A percentile compares a stretch with the other conserved stretches of the same genome.
These are phyloP conservation scores for Prorops nasuta DNA, from an alignment of 1,140 invertebrate species.

Conservation along the genomic window DNA sequence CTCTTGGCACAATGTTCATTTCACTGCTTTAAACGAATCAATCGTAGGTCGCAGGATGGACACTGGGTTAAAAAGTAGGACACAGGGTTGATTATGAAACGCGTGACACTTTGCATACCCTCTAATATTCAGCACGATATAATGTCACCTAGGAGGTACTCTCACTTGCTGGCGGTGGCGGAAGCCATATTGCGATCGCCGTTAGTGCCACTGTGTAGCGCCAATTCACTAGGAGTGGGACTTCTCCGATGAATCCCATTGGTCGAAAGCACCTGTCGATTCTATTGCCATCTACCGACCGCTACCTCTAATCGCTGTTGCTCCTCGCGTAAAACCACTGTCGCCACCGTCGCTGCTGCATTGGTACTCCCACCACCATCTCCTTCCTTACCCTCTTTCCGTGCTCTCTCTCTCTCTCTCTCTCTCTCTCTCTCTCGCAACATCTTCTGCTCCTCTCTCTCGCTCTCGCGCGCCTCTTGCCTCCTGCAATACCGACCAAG, in stretches of 20 bases:
- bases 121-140: not conserved
- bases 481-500: no score
- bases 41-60: not conserved
- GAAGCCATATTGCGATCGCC: conserved; percentile 55
- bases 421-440: no score
- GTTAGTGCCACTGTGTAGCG: conserved; percentile 7
- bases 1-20: not conserved
- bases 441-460: no score
- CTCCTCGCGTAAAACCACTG: no score
- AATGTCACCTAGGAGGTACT: conserved; percentile 28
- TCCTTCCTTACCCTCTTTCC: no score
- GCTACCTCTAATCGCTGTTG: no score
- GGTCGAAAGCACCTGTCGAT: conserved; percentile 29
- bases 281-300: conserved; percentile 15
- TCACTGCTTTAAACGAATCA: no score
- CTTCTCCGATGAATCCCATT: conserved; percentile 15
- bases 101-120: not conserved
- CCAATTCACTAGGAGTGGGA: not conserved
- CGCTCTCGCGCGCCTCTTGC: no score
- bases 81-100: not conserved
- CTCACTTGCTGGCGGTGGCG: conserved; percentile 49
- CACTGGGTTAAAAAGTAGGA: not conserved
- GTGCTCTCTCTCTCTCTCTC: no score
- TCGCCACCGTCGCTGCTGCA: no score
- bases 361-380: no score